Evolutionary conservation across 2,797 vertebrate genomes (phyloP), one percentile per base, ranked within the genome.

Genomic region (Malacoctenus gilli): DNA sequence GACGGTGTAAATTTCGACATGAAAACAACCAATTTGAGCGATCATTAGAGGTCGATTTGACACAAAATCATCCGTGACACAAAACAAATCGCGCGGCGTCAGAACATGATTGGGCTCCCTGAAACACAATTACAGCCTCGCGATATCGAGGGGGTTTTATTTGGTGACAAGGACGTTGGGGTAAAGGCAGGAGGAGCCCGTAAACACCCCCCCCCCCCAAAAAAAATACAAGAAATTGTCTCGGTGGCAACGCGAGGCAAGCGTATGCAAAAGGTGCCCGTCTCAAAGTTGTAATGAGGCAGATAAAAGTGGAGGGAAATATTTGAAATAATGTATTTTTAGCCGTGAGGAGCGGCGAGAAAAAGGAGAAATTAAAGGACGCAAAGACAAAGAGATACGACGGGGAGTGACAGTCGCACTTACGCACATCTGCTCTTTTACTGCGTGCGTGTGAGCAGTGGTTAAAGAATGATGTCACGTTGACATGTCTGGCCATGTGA

Each of bases 1-100:
- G 38, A 85, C 49, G 69, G 79, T 82, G 86, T 81, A 76, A 82
- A 90, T 91, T 90, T 85, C 69, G 39, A 89, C 84, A 89, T 88
- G 81, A 91, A 91, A 92, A 87, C 83, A 86, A 84, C 75, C 89
- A 87, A 90, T 89, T 89, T 87, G 64, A 82, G 75, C 78, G 61
- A 89, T 91, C 86, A 92, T 83, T 89, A 88, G 77, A 85, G 81
- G 82, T 79, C 79, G 76, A 89, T 89, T 90, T 87, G 80, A 84
- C 82, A 83, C 64, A 87, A 85, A 88, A 84, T 87, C 82, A 87
- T 78, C 79, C 85, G 77, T 91, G 87, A 91, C 89, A 89, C 88
- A 89, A 90, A 91, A 88, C 87, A 88, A 91, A 91, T 87, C 80
- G 59, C 70, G 77, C 77, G 49, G 82, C 62, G 72, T 86, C 81